A percentile compares a stretch with the other conserved stretches of the same genome.
These are phyloP conservation scores for Luperina testacea DNA, from an alignment of 2,888 invertebrate species.

Conservation along the genomic window DNA sequence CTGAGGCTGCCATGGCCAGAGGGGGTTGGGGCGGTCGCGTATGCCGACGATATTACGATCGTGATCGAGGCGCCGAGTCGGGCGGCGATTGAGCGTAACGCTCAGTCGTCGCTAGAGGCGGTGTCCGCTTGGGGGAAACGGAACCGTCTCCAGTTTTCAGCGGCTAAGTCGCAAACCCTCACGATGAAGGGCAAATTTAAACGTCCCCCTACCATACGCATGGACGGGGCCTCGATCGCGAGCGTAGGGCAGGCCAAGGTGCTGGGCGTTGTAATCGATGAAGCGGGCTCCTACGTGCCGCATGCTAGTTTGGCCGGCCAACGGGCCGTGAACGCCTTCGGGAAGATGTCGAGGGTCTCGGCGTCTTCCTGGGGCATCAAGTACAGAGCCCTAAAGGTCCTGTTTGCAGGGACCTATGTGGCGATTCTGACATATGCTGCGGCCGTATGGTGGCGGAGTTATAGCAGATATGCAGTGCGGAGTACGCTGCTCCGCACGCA, in stretches of 20 bases:
- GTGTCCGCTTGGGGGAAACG: slow-evolving; percentile 41
- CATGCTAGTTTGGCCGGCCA: slow-evolving; percentile 55
- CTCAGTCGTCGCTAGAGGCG: slow-evolving; percentile 6
- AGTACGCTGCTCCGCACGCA: too few relatives aligned
- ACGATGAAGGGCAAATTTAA: slow-evolving; percentile 39
- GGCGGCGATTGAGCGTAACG: slow-evolving; percentile 40
- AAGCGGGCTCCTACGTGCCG: slow-evolving; percentile 22
- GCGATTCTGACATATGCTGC: not conserved
- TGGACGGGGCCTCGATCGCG: slow-evolving; percentile 5
- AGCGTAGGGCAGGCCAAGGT: not conserved
- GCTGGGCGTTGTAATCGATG: not conserved
- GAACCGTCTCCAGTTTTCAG: slow-evolving; percentile 59
- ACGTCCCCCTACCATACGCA: slow-evolving; percentile 8
- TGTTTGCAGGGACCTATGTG: slow-evolving; percentile 20
- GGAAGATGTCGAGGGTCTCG: slow-evolving; percentile 63
- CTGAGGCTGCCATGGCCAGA: slow-evolving; percentile 13
- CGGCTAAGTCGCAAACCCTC: slow-evolving; percentile 51
- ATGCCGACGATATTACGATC: too few relatives aligned
- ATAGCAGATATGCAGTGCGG: too few relatives aligned
- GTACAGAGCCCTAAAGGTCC: slow-evolving; percentile 45
- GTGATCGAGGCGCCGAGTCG: too few relatives aligned
- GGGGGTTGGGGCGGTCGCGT: too few relatives aligned
- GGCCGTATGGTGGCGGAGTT: not conserved
- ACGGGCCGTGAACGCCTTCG: slow-evolving; percentile 52
- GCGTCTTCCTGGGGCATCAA: slow-evolving; percentile 62